Percentiles rank a stretch among this genome's conserved stretches.
These are phyloP conservation scores for Zosterops hypoxanthus DNA, from an alignment of 2,113 vertebrate genomes.

Conservation along the genomic window DNA sequence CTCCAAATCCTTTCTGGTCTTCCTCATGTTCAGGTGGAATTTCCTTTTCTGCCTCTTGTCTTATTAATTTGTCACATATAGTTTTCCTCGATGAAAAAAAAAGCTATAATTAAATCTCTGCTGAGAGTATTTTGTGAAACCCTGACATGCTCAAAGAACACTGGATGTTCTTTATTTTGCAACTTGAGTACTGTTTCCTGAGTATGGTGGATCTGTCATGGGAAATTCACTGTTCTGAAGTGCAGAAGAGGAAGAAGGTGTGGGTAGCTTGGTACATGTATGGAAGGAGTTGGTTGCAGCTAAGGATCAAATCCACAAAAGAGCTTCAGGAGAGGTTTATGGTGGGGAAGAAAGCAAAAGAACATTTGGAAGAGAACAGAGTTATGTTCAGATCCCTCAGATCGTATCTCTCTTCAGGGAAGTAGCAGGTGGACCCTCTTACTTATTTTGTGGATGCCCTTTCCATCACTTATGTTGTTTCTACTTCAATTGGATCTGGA, in stretches of 20 bases:
- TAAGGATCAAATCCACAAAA: neutral
- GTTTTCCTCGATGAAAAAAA: neutral
- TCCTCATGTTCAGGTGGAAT: neutral
- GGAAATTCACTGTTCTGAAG: neutral
- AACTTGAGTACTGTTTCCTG: neutral
- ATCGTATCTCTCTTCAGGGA: neutral
- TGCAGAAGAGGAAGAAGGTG: neutral
- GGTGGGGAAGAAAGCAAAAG: neutral
- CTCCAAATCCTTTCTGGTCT: neutral
- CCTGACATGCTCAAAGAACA: neutral
- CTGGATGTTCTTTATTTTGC: neutral
- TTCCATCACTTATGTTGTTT: accelerated
- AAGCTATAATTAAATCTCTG: neutral
- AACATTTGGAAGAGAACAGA: neutral
- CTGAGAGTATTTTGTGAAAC: neutral
- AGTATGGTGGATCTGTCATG: neutral
- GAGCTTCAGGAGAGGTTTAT: neutral
- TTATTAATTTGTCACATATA: no score
- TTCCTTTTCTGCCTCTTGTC: neutral
- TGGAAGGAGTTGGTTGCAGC: neutral
- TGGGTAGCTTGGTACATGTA: accelerated
- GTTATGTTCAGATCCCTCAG: neutral
- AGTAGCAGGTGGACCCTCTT: neutral
- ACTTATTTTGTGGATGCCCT: neutral
- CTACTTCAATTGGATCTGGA: neutral